Conservation (phyloP, 1,140 invertebrate genomes). For the Bombus sibiricus region DNA sequence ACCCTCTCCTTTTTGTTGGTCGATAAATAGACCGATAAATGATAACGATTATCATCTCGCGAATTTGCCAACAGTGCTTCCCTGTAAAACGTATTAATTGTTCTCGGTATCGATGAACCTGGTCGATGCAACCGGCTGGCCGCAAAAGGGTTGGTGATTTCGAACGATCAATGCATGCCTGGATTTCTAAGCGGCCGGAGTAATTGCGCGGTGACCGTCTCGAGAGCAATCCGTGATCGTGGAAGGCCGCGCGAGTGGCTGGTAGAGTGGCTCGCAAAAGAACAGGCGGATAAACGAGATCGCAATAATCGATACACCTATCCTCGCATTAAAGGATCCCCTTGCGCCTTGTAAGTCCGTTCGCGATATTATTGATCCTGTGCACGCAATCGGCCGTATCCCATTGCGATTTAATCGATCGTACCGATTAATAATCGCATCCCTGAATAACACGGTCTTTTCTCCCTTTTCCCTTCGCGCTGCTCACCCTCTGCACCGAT, state of each 20-base stretch:
- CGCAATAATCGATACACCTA: constrained; percentile 74
- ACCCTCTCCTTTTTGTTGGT: neutral
- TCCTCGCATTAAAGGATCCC: constrained; percentile 75
- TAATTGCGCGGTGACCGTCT: constrained; percentile 43
- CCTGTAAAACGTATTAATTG: constrained; percentile 35
- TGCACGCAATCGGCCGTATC: constrained; percentile 78
- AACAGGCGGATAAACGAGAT: constrained; percentile 67
- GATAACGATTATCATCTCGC: constrained; percentile 1
- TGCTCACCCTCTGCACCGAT: neutral
- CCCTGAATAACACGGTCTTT: constrained; percentile 57
- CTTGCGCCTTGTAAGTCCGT: constrained; percentile 70
- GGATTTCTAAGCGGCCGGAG: constrained; percentile 31
- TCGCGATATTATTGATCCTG: constrained; percentile 77
- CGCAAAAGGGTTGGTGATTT: constrained; percentile 15
- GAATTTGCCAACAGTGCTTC: neutral
- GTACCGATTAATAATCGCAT: constrained; percentile 80
- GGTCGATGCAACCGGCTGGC: neutral
- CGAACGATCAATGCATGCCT: constrained; percentile 22
- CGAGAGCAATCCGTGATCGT: constrained; percentile 51
- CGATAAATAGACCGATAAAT: neutral
- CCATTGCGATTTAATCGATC: constrained; percentile 81
- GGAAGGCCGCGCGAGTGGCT: constrained; percentile 26
- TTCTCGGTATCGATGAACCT: neutral
- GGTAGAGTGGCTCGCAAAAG: constrained; percentile 16
- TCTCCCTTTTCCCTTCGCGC: neutral